These are phyloP conservation scores for Corvus hawaiiensis DNA, from an alignment of 2,113 vertebrate genomes.

Conservation along the genomic window DNA sequence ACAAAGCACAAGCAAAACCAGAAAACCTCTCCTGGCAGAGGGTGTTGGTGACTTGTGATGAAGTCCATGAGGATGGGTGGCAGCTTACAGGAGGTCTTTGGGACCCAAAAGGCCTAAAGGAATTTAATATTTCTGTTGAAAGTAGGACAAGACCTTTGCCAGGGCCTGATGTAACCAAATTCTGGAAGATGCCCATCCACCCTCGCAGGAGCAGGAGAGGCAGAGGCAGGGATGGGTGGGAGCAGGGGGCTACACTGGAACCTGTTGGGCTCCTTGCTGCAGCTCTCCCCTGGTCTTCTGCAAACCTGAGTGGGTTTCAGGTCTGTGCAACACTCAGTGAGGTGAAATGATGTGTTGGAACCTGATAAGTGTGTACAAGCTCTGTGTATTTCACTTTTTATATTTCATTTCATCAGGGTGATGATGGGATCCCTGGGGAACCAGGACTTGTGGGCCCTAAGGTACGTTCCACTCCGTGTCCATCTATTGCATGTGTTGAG, in stretches of 20 bases:
- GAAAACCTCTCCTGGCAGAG: not conserved
- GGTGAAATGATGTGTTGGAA: not conserved
- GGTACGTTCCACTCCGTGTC: conserved; percentile 47
- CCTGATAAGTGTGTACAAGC: not conserved
- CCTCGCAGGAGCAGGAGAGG: not conserved
- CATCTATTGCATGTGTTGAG: not conserved
- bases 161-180: not conserved
- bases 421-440: conserved; percentile 79
- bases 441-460: conserved; percentile 80
- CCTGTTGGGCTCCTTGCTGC: not conserved
- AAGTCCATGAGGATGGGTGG: not conserved
- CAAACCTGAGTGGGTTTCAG: not conserved
- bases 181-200: not conserved
- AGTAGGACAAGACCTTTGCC: not conserved
- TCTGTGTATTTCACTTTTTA: not conserved
- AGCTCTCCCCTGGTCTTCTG: not conserved
- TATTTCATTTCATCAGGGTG: conserved; percentile 73
- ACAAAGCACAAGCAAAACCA: not conserved
- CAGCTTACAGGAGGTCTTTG: not conserved
- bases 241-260: accelerated
- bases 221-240: not conserved
- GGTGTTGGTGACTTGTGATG: not conserved
- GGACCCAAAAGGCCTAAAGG: not conserved
- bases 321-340: not conserved
- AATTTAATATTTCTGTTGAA: not conserved